Conservation (phyloP, 2,113 vertebrate genomes). For the Rhabdornis inornatus region DNA sequence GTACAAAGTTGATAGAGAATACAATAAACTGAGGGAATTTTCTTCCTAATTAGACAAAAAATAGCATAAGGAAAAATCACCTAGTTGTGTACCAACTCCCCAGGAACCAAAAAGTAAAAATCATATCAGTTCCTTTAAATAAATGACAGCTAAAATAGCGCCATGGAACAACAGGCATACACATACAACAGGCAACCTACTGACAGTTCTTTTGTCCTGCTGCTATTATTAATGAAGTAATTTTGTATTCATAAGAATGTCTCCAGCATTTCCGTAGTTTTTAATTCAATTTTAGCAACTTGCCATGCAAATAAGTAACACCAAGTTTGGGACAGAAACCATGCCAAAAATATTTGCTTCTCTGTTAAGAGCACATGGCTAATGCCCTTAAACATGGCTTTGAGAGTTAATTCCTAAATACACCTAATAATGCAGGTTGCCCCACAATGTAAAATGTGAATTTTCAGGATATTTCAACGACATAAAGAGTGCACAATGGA, state of each 20-base stretch:
- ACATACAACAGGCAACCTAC: neutral
- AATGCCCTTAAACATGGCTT: neutral
- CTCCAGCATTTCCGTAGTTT: neutral
- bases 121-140: neutral
- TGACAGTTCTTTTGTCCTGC: neutral
- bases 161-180: neutral
- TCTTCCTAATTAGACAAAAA: neutral
- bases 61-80: neutral
- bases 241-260: neutral
- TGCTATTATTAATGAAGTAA: neutral
- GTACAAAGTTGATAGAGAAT: neutral
- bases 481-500: neutral
- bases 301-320: neutral
- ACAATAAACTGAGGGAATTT: neutral
- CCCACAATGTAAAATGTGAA: neutral
- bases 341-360: neutral
- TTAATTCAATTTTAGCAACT: neutral
- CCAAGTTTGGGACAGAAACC: neutral
- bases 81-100: neutral
- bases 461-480: neutral
- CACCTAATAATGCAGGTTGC: accelerated
- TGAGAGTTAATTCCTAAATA: neutral
- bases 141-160: neutral
- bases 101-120: neutral
- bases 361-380: neutral